These are phyloP conservation scores for Heterodera filipjevi DNA, from an alignment of 2,888 invertebrate species.

Conservation along the genomic window DNA sequence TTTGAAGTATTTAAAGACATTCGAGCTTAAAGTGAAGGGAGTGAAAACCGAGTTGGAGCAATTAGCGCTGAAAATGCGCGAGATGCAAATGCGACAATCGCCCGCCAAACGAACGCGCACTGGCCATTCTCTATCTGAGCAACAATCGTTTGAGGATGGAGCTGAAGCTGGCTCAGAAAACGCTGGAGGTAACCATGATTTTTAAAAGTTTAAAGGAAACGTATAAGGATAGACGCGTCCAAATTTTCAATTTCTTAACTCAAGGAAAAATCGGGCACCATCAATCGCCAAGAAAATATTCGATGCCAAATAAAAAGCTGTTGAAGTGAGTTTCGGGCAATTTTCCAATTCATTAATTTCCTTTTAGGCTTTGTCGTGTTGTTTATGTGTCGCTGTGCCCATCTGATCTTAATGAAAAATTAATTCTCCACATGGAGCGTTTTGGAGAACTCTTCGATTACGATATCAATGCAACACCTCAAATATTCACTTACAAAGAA, in stretches of 20 bases:
- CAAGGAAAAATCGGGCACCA: not conserved
- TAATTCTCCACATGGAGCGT: constrained; percentile 40
- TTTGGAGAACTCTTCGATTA: constrained; percentile 42
- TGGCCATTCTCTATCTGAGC: not conserved
- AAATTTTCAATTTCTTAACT: too few relatives aligned
- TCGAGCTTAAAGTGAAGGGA: constrained; percentile 75
- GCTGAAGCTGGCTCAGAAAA: not conserved
- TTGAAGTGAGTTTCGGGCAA: not conserved
- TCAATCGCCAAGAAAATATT: not conserved
- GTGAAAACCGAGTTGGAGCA: constrained; percentile 74
- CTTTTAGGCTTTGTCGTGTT: constrained; percentile 30
- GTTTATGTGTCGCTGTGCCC: constrained; percentile 33
- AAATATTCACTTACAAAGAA: constrained; percentile 35
- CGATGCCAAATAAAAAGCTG: constrained; percentile 19
- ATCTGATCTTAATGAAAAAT: constrained; percentile 32
- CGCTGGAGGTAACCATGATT: not conserved
- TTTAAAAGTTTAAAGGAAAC: too few relatives aligned
- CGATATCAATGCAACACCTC: constrained; percentile 22
- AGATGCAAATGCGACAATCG: constrained; percentile 21
- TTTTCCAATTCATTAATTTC: not conserved
- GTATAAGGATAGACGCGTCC: too few relatives aligned
- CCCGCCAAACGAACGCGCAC: not conserved
- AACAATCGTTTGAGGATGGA: not conserved
- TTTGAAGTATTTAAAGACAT: constrained; percentile 74
- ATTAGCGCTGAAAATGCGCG: constrained; percentile 21